Percentiles rank a stretch among this genome's conserved stretches.
Conservation (phyloP, 1,140 invertebrate species). For the Drosophila lacertosa region DNA sequence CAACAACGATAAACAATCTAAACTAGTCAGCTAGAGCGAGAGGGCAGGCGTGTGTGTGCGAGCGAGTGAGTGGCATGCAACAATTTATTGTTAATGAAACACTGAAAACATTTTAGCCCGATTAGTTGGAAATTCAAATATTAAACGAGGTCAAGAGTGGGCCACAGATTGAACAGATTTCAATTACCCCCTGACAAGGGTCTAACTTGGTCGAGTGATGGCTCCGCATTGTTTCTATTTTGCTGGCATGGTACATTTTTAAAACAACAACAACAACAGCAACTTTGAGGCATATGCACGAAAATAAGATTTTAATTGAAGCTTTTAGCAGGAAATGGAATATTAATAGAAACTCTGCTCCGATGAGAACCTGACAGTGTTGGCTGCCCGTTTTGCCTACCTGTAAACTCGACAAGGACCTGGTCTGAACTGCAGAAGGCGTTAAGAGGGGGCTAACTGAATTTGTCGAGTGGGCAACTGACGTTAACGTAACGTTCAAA, state of each 20-base stretch:
- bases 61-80: background rate
- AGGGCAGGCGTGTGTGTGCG: background rate
- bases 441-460: background rate
- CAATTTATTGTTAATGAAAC: conserved; percentile 54
- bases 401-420: conserved; percentile 9
- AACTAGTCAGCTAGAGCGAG: too few species aligned
- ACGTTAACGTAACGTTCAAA: conserved; percentile 2
- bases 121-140: conserved; percentile 40
- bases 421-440: background rate
- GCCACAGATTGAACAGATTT: background rate
- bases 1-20: background rate
- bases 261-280: conserved; percentile 30
- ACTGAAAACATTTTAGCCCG: conserved; percentile 68
- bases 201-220: conserved; percentile 3
- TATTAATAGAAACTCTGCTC: conserved; percentile 55
- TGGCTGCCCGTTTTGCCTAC: background rate
- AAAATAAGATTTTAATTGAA: conserved; percentile 74
- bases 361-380: conserved; percentile 6
- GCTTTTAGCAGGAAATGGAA: conserved; percentile 73
- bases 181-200: background rate
- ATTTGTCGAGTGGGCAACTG: conserved; percentile 8
- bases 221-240: conserved; percentile 11
- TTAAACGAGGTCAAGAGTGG: conserved; percentile 15
- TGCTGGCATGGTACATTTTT: conserved; percentile 46
- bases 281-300: conserved; percentile 31